Evolutionary conservation across 2,888 invertebrate genomes (phyloP).

Genomic region (Agriopis leucophaearia): DNA sequence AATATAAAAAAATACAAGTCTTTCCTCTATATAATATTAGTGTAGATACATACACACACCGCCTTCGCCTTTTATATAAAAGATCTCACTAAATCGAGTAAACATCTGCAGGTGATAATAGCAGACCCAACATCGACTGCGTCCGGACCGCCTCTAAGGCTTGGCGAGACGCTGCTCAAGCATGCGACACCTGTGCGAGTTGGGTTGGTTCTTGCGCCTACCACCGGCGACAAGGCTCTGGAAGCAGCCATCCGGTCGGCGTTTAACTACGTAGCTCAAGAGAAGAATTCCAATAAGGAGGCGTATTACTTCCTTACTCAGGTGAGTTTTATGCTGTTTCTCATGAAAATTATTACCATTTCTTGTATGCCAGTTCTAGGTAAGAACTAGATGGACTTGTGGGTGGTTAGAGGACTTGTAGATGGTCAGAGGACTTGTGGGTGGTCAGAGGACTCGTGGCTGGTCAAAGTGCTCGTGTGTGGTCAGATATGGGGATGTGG

Average conservation of each 20-base stretch:
- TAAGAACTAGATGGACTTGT: too few species aligned
- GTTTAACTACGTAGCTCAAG: conserved; percentile 95
- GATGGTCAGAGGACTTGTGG: too few species aligned
- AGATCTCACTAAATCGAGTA: background rate
- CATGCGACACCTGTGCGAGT: conserved; percentile 96
- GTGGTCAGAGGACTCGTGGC: too few species aligned
- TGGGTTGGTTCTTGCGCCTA: conserved; percentile 93
- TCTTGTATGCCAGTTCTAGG: too few species aligned
- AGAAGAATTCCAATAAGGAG: conserved; percentile 89
- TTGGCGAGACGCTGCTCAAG: conserved; percentile 96
- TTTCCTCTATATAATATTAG: too few species aligned
- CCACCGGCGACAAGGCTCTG: conserved; percentile 88
- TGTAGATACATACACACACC: too few species aligned
- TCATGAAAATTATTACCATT: too few species aligned
- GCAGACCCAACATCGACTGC: conserved; percentile 92
- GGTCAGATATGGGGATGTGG: too few species aligned
- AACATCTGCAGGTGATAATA: conserved; percentile 90
- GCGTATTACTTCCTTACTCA: conserved; percentile 95
- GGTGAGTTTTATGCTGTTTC: conserved; percentile 76
- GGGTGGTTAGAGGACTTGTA: too few species aligned
- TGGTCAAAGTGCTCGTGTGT: too few species aligned
- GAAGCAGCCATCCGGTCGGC: conserved; percentile 95
- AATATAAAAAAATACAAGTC: too few species aligned
- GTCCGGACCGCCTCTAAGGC: conserved; percentile 91
- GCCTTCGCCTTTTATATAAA: too few species aligned